Conservation (phyloP, 2,797 vertebrate genomes). For the Scolopax rusticola region DNA sequence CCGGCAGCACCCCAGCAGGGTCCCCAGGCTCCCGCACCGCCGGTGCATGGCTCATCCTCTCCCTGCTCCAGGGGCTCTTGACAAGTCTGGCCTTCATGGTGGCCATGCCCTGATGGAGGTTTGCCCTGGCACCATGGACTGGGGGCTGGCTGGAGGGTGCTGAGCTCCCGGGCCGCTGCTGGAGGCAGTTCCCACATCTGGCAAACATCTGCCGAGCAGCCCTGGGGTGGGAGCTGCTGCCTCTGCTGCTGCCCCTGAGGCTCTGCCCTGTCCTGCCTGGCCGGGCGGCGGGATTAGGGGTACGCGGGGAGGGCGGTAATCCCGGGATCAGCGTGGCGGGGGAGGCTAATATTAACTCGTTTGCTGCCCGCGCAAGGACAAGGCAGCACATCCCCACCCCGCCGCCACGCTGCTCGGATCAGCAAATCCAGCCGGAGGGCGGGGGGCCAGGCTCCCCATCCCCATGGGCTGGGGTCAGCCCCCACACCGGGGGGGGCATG, state of each 20-base stretch:
- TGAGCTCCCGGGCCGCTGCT: neutral
- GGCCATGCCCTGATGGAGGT: accelerated
- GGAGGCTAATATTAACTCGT: constrained; percentile 70
- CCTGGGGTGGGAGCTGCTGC: neutral
- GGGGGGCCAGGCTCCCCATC: neutral
- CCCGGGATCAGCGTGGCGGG: constrained; percentile 58
- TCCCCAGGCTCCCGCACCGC: accelerated
- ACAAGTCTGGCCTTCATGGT: neutral
- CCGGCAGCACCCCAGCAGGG: accelerated
- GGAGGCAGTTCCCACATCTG: constrained; percentile 47
- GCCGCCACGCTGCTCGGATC: neutral
- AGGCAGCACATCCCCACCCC: neutral
- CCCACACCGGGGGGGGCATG: accelerated
- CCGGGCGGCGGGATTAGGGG: constrained; percentile 63
- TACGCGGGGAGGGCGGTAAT: constrained; percentile 58
- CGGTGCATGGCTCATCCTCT: neutral
- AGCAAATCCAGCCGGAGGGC: neutral
- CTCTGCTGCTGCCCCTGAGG: neutral
- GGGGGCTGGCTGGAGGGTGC: neutral
- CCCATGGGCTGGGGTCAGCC: neutral
- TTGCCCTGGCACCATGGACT: neutral
- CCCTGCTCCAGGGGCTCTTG: accelerated
- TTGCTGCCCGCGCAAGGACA: constrained; percentile 65
- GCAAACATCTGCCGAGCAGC: constrained; percentile 17
- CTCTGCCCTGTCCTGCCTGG: neutral